phyloP scores from a whole-genome alignment of 2,888 invertebrate species.

The Agrotis segetum region DNA sequence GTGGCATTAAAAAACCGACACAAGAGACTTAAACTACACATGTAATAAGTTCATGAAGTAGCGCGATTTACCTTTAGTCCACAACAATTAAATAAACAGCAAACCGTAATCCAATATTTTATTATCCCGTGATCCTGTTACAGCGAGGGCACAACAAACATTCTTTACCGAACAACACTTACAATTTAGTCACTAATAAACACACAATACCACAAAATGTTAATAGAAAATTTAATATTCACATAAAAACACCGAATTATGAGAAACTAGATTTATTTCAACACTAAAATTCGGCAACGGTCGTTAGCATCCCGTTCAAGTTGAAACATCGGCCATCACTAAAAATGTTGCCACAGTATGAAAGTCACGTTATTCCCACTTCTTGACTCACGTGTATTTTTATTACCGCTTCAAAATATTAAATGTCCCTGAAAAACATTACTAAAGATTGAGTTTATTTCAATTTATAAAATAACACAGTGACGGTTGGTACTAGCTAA shows the following conservation, averaged over 20 bases:
- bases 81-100: constrained; percentile 84
- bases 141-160: constrained; percentile 87
- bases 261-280: constrained; percentile 83
- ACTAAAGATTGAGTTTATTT: neutral
- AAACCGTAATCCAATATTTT: constrained; percentile 89
- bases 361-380: constrained; percentile 82
- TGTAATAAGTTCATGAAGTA: constrained; percentile 42
- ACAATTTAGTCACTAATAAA: constrained; percentile 79
- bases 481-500: no score
- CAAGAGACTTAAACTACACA: constrained; percentile 39
- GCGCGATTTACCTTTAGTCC: constrained; percentile 82
- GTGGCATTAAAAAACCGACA: constrained; percentile 79
- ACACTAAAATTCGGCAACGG: constrained; percentile 83
- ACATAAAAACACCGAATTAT: constrained; percentile 81
- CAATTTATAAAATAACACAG: neutral
- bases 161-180: constrained; percentile 81
- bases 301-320: constrained; percentile 80
- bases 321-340: constrained; percentile 89
- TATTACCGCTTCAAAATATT: constrained; percentile 67
- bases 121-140: constrained; percentile 89
- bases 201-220: constrained; percentile 79
- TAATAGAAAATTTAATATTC: constrained; percentile 73
- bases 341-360: constrained; percentile 80
- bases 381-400: constrained; percentile 76
- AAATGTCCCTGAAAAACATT: constrained; percentile 31